Evolutionary conservation across 2,113 vertebrate species (phyloP).

Genomic region (Saiga tatarica): DNA sequence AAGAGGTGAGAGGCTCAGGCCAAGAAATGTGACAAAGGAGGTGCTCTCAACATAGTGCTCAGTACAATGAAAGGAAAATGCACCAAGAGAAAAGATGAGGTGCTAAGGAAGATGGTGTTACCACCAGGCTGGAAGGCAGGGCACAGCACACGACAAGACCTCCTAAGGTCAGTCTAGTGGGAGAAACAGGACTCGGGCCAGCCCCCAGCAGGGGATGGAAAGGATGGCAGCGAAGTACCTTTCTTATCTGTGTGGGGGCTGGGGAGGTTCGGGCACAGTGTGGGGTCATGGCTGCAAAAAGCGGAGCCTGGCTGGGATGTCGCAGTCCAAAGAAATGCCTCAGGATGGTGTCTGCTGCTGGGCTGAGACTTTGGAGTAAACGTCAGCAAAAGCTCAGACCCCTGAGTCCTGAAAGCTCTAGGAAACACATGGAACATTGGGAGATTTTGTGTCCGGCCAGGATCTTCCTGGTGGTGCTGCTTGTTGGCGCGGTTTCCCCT

Average conservation of each 20-base stretch:
- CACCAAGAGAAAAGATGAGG: background rate
- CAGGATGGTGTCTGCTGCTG: background rate
- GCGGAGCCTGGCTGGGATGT: background rate
- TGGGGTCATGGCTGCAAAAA: background rate
- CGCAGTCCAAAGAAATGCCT: background rate
- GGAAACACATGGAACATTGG: background rate
- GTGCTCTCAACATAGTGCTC: background rate
- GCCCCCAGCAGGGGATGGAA: background rate
- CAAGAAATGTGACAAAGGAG: background rate
- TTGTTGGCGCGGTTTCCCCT: background rate
- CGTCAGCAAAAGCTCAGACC: background rate
- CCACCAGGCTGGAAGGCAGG: background rate
- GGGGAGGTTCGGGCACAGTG: background rate
- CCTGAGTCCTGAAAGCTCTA: background rate
- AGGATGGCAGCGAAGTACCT: accelerated
- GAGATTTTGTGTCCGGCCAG: background rate
- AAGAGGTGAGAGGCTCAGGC: background rate
- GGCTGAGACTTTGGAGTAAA: background rate
- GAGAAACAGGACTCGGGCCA: background rate
- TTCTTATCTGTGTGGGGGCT: background rate
- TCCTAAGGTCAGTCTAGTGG: background rate
- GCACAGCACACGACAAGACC: background rate
- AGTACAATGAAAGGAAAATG: background rate
- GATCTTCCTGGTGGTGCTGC: background rate
- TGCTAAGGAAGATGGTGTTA: background rate